Conservation (phyloP, 2,113 vertebrate genomes). For the Pipra filicauda region DNA sequence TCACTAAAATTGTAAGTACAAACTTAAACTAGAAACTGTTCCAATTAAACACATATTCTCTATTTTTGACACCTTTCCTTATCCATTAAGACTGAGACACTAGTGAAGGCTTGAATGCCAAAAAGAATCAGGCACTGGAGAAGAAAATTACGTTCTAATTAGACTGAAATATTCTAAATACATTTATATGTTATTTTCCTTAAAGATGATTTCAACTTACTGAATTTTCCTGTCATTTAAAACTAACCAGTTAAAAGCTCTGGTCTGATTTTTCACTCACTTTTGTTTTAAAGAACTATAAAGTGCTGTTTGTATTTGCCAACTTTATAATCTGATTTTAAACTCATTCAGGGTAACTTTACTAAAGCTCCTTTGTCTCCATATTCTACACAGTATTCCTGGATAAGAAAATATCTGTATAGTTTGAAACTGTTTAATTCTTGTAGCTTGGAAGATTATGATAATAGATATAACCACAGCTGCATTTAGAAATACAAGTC, state of each 20-base stretch:
- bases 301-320: neutral
- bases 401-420: neutral
- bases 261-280: neutral
- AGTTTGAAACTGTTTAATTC: neutral
- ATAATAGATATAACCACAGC: neutral
- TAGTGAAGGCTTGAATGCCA: neutral
- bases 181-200: neutral
- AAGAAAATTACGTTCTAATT: neutral
- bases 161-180: neutral
- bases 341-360: neutral
- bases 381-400: neutral
- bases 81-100: neutral
- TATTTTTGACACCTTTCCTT: neutral
- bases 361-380: neutral
- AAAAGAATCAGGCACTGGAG: neutral
- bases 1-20: neutral
- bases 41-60: neutral
- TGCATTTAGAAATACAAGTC: neutral
- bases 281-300: neutral
- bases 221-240: neutral
- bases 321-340: neutral
- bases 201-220: neutral
- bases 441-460: too few relatives aligned
- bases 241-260: neutral
- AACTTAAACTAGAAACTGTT: neutral